Percentiles rank a stretch among this genome's conserved stretches.
Conservation (phyloP, 2,113 vertebrate genomes). For the Pseudorhombus dupliciocellatus region DNA sequence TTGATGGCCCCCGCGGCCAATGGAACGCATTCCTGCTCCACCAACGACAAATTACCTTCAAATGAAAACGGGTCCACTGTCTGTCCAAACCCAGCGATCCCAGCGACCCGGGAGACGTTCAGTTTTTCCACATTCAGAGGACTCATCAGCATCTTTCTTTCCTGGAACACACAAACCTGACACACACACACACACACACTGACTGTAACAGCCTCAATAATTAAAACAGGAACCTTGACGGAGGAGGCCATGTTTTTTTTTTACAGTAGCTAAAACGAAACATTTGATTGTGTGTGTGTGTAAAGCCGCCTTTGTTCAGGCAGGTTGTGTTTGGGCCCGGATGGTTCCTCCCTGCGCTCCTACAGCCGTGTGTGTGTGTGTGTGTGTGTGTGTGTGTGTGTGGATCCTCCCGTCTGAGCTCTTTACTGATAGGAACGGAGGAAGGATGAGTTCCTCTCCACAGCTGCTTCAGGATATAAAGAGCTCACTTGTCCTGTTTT, state of each 20-base stretch:
- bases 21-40: conserved; percentile 89
- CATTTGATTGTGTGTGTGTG: not conserved
- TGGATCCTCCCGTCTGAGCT: not conserved
- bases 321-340: not conserved
- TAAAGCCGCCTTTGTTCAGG: not conserved
- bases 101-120: conserved; percentile 84
- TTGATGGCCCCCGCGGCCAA: conserved; percentile 87
- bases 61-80: conserved; percentile 84
- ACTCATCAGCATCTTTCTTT: too few species aligned
- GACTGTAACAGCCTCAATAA: too few species aligned
- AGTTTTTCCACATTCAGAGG: conserved; percentile 72
- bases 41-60: conserved; percentile 87
- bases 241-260: too few species aligned
- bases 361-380: not conserved
- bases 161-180: too few species aligned
- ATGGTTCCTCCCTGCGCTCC: not conserved
- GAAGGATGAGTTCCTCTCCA: not conserved
- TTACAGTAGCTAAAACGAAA: too few species aligned
- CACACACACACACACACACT: too few species aligned
- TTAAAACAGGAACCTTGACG: too few species aligned
- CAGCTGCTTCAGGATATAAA: not conserved
- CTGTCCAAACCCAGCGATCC: conserved; percentile 82
- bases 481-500: not conserved
- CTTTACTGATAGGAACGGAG: not conserved
- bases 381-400: not conserved